Base-by-base conservation (phyloP, 1,140 invertebrate species). In the Lordiphosa stackelbergi region DNA sequence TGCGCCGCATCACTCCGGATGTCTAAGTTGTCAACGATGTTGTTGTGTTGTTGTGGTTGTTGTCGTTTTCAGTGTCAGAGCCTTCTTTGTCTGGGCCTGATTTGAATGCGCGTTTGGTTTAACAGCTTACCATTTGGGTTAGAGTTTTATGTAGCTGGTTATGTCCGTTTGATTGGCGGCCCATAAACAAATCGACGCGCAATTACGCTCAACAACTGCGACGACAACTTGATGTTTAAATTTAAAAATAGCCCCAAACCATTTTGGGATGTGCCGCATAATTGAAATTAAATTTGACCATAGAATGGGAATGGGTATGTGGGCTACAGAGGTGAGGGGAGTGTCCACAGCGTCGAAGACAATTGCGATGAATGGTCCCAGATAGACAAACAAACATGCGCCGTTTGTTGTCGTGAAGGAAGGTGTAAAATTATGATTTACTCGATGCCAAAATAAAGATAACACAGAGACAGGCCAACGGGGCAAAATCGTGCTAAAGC, bases 51-150 rank as follows among this genome's bases (percentile, higher is more conserved):
- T 1, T 16, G 16, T 16, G 53, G 52, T 52, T 38, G 51, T 65
- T 47, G 38, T 59, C 34, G 16, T 34, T 61, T 65, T 61, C 66
- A 66, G 66, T 59, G 64, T 69, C 64, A 53, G 37, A 40, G 19
- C 31, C 35, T 12, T 5, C 24, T 48, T 43, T 22, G 42, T 53
- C 31, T 49, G 58, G 58, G 64, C 59, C 73, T 71, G 77, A 71
- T 81, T 81, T 83, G 77, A 81, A 83, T 81, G 77, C 75, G 61
- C 66, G 13, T 81, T 71, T 75, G 75, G 71, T 66, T 36, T 34
- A 10, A 40, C 43, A 52, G 36, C 53, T 64, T 40, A 53, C 69
- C 74, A 69, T 75, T 75, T 79, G 55, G 62, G 75, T 24, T 53
- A 24, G 31, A 51, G 35, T 55, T 53, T 70, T 66, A 40, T 69